Base-by-base conservation (phyloP, 1,140 invertebrate genomes). In the Dysdera silvatica region DNA sequence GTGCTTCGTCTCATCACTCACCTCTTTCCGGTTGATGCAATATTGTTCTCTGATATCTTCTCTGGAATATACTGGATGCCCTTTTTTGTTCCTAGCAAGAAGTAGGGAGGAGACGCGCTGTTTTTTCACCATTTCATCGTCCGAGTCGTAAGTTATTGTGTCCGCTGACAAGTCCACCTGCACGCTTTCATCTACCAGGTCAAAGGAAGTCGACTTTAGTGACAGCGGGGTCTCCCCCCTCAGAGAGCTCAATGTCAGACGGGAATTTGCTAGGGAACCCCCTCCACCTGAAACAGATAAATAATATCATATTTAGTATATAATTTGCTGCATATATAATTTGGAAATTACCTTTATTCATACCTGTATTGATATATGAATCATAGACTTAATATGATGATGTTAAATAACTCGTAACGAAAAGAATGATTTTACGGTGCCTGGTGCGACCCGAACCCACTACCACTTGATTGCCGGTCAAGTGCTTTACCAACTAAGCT, bases 41-140 rank as follows among this genome's bases (percentile, higher is more conserved):
- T 95, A 95, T 75, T 94, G 87, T 71, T 90, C 88, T 37, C 85
- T 79, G 65, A 89, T 89, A 74, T 92, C 90, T 76, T 91, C 88
- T 70, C 89, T 86, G 26, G 89, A 92, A 78, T 93, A 93, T 67
- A 90, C 81, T 31, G 86, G 87, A 55, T 74, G 75, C 20, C 72
- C 74, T 33, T 74, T 71, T 55, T 75, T 75, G 55, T 71, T 73
- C 43, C 71, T 59, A 26, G 68, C 66, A 53, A 71, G 41, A 32
- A 67, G 65, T 47, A 58, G 33, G 20, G 35, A 29, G 16, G 37
- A 57, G 29, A 57, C 57, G 35, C 53, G 65, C n/a, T n/a, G n/a
- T n/a, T n/a, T n/a, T 62, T 63, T 61, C 32, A 61, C 63, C 67
- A 71, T 68, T 18, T 74, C 73, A 68, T 74, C 72, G 47, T 74